phyloP scores from a whole-genome alignment of 2,888 invertebrate species.

The Creontiades dilutus region DNA sequence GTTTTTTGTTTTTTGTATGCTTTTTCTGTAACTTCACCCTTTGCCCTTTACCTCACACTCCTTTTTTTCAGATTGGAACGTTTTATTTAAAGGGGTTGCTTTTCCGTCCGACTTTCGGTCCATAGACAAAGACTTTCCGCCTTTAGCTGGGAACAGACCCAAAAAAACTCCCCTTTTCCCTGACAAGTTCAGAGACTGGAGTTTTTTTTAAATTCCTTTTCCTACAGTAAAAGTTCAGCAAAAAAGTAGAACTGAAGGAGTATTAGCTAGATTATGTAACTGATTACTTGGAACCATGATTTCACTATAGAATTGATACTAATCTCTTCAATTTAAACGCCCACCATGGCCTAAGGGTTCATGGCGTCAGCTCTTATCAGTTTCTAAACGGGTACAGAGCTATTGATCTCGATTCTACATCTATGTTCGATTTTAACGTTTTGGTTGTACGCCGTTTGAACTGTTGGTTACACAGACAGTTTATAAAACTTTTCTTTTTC shows the following conservation, averaged over 20 bases:
- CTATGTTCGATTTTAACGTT: too few species aligned
- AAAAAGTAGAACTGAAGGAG: neutral
- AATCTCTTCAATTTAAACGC: too few species aligned
- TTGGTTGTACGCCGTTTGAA: too few species aligned
- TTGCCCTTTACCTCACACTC: neutral
- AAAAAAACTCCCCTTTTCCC: constrained; percentile 8
- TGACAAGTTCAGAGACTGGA: neutral
- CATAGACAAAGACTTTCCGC: constrained; percentile 29
- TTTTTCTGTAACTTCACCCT: neutral
- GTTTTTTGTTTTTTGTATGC: neutral
- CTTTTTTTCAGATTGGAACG: neutral
- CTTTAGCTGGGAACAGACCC: constrained; percentile 20
- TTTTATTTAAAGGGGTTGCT: constrained; percentile 26
- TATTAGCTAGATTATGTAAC: neutral
- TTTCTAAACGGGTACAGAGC: too few species aligned
- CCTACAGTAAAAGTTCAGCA: neutral
- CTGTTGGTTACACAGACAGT: too few species aligned
- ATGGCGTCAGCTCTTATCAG: too few species aligned
- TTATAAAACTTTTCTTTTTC: too few species aligned
- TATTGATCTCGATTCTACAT: too few species aligned
- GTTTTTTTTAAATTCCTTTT: neutral
- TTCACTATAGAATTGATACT: too few species aligned
- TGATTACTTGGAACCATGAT: neutral
- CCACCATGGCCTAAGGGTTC: too few species aligned
- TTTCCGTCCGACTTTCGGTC: neutral